phyloP scores from a whole-genome alignment of 2,888 invertebrate species.

The Troides aeacus region DNA sequence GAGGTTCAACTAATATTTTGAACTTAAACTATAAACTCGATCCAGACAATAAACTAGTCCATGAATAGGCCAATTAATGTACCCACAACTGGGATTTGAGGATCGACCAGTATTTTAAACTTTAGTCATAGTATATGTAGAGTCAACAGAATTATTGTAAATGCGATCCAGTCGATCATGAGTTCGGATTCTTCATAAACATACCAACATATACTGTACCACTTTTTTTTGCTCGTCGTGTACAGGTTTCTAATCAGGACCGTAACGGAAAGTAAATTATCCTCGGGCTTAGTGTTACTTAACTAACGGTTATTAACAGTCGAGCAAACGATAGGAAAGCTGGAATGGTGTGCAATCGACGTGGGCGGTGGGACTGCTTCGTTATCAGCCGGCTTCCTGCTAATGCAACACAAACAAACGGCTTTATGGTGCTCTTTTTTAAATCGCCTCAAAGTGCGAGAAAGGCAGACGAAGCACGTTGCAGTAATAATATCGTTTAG shows the following conservation, averaged over 20 bases:
- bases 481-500: no score
- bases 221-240: not conserved
- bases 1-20: no score
- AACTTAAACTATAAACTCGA: no score
- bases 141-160: no score
- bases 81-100: no score
- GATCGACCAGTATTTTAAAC: no score
- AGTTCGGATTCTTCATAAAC: not conserved
- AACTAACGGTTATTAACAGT: not conserved
- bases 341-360: conserved; percentile 17
- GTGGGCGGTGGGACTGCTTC: conserved; percentile 18
- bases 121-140: no score
- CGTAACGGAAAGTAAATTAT: not conserved
- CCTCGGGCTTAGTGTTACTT: not conserved
- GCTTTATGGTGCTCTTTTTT: not conserved
- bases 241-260: not conserved
- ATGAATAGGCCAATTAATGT: no score
- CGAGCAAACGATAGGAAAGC: conserved; percentile 12
- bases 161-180: no score
- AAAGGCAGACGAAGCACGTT: not conserved
- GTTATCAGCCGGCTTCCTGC: conserved; percentile 22
- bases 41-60: no score
- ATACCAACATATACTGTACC: not conserved
- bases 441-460: not conserved
- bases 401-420: conserved; percentile 8